A percentile compares a stretch with the other conserved stretches of the same genome.
Conservation (phyloP, 1,140 invertebrate genomes). For the Galleria mellonella region DNA sequence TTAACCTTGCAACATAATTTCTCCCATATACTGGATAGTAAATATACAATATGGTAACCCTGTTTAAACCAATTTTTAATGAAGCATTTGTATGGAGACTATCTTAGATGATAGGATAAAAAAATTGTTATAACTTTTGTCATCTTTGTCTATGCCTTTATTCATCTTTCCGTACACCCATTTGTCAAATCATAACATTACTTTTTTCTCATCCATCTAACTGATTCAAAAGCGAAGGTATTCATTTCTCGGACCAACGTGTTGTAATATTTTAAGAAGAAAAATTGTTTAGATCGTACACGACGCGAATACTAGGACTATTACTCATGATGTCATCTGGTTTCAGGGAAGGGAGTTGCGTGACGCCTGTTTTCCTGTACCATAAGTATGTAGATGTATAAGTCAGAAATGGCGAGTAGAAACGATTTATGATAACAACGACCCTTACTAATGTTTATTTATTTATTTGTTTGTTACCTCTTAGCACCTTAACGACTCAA, state of each 20-base stretch:
- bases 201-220: slow-evolving; percentile 7
- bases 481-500: too few species aligned
- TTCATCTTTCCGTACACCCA: too few species aligned
- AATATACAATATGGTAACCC: too few species aligned
- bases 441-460: too few species aligned
- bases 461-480: too few species aligned
- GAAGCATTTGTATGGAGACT: too few species aligned
- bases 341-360: slow-evolving; percentile 30
- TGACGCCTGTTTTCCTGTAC: slow-evolving; percentile 29
- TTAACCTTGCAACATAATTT: too few species aligned
- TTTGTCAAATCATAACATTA: slow-evolving; percentile 4
- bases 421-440: slow-evolving; percentile 1
- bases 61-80: too few species aligned
- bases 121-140: slow-evolving; percentile 1
- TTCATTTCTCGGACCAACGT: slow-evolving; percentile 38
- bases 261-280: slow-evolving; percentile 52
- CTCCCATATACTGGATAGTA: too few species aligned
- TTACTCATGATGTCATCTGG: slow-evolving; percentile 63
- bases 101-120: too few species aligned
- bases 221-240: slow-evolving; percentile 29
- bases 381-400: slow-evolving; percentile 21
- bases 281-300: slow-evolving; percentile 53
- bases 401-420: slow-evolving; percentile 17
- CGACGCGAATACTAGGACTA: slow-evolving; percentile 46
- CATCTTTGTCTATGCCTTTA: too few species aligned